phyloP scores from a whole-genome alignment of 2,113 vertebrate species.

The Oxygymnocypris stewartii region DNA sequence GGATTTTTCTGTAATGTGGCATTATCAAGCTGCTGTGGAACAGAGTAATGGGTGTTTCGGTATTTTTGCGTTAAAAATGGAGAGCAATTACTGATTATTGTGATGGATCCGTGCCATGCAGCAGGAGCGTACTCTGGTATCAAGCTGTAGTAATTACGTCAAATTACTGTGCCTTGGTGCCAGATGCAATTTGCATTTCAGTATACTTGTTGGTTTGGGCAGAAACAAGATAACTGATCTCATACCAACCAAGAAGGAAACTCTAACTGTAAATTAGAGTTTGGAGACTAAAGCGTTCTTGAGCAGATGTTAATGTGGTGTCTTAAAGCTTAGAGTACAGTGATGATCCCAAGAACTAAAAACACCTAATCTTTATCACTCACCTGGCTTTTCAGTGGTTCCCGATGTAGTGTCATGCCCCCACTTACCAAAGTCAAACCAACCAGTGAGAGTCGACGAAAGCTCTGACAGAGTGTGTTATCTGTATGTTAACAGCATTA shows the following conservation, averaged over 20 bases:
- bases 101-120: conserved; percentile 64
- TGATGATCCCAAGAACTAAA: background rate
- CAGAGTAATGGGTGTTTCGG: conserved; percentile 71
- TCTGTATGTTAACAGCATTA: background rate
- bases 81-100: conserved; percentile 73
- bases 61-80: conserved; percentile 34
- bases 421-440: conserved; percentile 17
- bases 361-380: background rate
- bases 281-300: background rate
- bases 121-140: conserved; percentile 62
- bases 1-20: conserved; percentile 71
- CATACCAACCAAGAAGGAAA: conserved; percentile 27
- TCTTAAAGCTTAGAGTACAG: conserved; percentile 16
- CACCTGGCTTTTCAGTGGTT: background rate
- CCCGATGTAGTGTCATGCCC: background rate
- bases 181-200: conserved; percentile 64
- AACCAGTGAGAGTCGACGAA: background rate
- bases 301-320: background rate
- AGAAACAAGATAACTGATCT: conserved; percentile 23
- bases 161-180: conserved; percentile 72
- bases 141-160: conserved; percentile 71
- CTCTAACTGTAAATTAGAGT: conserved; percentile 18
- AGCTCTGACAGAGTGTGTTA: background rate
- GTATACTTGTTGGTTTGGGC: conserved; percentile 40
- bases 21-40: conserved; percentile 60